Evolutionary conservation across 2,888 invertebrate species (phyloP).

Genomic region (Ceramica pisi): DNA sequence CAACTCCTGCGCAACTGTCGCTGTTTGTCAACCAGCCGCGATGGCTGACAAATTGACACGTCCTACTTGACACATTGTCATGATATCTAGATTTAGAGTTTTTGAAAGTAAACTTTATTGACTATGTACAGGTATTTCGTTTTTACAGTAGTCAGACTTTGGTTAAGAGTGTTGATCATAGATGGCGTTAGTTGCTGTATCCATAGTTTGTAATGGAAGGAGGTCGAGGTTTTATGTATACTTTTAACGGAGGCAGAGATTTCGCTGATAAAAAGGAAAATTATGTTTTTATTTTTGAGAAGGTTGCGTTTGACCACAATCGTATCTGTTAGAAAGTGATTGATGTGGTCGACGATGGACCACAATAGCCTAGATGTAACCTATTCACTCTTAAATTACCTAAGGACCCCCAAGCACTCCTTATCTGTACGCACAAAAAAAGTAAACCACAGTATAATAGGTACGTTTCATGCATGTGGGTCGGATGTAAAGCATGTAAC

Average conservation of each 20-base stretch:
- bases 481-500: too few species aligned
- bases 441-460: too few species aligned
- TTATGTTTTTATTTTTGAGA: neutral
- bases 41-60: constrained; percentile 74
- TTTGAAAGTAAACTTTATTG: constrained; percentile 24
- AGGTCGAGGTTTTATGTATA: neutral
- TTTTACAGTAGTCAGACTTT: constrained; percentile 12
- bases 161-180: constrained; percentile 22
- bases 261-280: neutral
- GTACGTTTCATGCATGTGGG: too few species aligned
- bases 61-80: constrained; percentile 60
- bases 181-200: constrained; percentile 46
- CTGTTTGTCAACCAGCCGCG: constrained; percentile 70
- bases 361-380: too few species aligned
- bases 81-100: constrained; percentile 40
- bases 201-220: neutral
- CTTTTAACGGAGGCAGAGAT: neutral
- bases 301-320: too few species aligned
- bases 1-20: constrained; percentile 58
- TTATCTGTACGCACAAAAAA: too few species aligned
- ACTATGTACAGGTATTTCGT: neutral
- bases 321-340: too few species aligned
- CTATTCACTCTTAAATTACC: too few species aligned
- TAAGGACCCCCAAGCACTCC: too few species aligned
- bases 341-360: too few species aligned